Base-by-base conservation (phyloP, 2,113 vertebrate genomes). In the Pelodiscus sinensis region DNA sequence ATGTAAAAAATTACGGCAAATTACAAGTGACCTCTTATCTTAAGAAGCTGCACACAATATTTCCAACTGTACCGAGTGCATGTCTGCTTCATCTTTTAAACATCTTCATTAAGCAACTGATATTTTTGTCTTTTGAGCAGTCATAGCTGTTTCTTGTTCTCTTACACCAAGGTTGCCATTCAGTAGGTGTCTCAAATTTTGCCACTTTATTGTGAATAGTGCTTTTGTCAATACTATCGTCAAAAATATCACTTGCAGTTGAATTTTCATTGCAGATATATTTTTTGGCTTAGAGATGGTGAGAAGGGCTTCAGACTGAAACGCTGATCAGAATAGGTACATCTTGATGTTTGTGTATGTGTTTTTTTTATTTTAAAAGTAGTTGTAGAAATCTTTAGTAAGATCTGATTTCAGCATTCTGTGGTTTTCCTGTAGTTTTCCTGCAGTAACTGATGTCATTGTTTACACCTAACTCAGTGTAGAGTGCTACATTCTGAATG, bases 401-500 rank as follows among this genome's bases (percentile, higher is more conserved):
- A 18, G 24, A 0, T 90, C 60, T 73, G 55, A 55, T 38, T 87
- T 25, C 4, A 71, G 58, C 50, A n/a, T 31, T 92, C 52, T 80
- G 60, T 77, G 14, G 35, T 91, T 89, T 73, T 92, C 65, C 81
- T 14, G 60, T 77, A 14, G 35, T 91, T 89, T 73, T 92, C 65
- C 81, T 14, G 21, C 1, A 50, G 82, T 14, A 85, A 82, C 81
- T 44, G 65, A 35, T 96, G 92, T 92, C 90, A 88, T 60, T 85
- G 77, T 58, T 73, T 87, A 50, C 38, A 44, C 38, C 13, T 27
- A 92, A 88, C 82, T 73, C 78, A 85, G 75, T 27, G 68, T 84
- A 85, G 73, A 88, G 82, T 91, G 65, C 82, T 89, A 62, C 54
- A 58, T 25, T 96, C 88, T 84, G 73, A 85, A 56, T 58, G 77